Percentiles rank a stretch among this genome's conserved stretches.
phyloP scores from a whole-genome alignment of 2,113 vertebrate species.

The Synchiropus splendidus region DNA sequence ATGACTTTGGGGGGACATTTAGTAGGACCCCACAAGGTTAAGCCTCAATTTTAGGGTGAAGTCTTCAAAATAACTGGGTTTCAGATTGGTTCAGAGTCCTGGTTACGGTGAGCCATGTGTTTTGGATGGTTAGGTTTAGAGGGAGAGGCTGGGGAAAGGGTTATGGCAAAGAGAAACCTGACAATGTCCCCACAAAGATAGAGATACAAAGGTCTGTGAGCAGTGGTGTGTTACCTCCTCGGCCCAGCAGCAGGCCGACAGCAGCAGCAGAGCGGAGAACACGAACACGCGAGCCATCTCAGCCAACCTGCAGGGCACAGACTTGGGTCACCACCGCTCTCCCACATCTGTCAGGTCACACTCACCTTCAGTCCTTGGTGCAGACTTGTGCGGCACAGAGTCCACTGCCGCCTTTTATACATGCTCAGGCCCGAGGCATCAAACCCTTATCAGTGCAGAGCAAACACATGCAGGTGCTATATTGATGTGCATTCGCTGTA shows the following conservation, averaged over 20 bases:
- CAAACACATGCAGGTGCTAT: neutral
- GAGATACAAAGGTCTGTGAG: too few relatives aligned
- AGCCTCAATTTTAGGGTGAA: too few relatives aligned
- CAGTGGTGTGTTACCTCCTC: neutral
- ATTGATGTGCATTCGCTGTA: too few relatives aligned
- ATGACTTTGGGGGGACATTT: too few relatives aligned
- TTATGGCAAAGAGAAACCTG: too few relatives aligned
- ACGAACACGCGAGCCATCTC: neutral
- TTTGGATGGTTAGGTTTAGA: too few relatives aligned
- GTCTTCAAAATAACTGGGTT: too few relatives aligned
- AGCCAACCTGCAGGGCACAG: neutral
- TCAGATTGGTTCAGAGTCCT: too few relatives aligned
- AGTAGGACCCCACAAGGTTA: too few relatives aligned
- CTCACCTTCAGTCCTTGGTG: slow-evolving; percentile 1
- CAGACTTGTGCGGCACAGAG: neutral
- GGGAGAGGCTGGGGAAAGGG: too few relatives aligned
- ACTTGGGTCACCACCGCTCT: neutral
- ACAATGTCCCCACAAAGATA: too few relatives aligned
- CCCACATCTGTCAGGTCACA: neutral
- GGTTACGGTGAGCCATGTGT: too few relatives aligned
- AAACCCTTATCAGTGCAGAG: slow-evolving; percentile 1
- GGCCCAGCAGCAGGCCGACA: slow-evolving; percentile 6
- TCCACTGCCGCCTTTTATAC: slow-evolving; percentile 1
- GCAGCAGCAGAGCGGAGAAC: slow-evolving; percentile 1
- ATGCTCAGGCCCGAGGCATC: neutral